Percentiles rank a stretch among this genome's conserved stretches.
phyloP scores from a whole-genome alignment of 2,797 vertebrate genomes.

The Rhinoraja longicauda region DNA sequence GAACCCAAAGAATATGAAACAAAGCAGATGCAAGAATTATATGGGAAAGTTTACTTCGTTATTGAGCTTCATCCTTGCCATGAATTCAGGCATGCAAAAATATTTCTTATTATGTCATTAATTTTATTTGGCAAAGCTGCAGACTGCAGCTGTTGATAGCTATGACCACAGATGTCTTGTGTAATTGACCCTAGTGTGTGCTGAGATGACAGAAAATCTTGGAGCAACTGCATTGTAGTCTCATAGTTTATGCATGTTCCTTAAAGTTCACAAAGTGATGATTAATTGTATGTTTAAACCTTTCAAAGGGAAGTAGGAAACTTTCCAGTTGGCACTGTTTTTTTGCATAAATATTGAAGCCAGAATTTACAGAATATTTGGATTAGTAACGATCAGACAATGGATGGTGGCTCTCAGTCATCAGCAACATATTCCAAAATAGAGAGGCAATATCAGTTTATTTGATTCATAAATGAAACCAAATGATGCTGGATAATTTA shows the following conservation, averaged over 20 bases:
- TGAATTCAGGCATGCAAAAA: not conserved
- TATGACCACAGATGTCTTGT: not conserved
- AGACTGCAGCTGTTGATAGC: not conserved
- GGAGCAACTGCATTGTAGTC: not conserved
- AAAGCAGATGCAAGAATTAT: not conserved
- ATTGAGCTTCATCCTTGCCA: not conserved
- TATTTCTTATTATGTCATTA: not conserved
- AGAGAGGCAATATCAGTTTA: not conserved
- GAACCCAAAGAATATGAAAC: not conserved
- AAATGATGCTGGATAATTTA: not conserved
- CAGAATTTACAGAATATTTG: not conserved
- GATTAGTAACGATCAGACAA: not conserved
- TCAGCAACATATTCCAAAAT: not conserved
- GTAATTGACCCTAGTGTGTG: not conserved
- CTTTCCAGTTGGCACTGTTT: not conserved
- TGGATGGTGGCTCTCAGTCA: not conserved
- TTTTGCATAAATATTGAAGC: not conserved
- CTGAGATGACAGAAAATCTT: not conserved
- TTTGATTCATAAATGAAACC: not conserved
- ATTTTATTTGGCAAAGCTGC: not conserved
- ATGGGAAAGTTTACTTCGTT: constrained; percentile 12
- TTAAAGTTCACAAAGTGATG: not conserved
- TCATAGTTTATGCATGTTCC: not conserved
- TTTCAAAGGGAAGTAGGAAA: not conserved
- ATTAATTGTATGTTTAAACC: not conserved